Base-by-base conservation (phyloP, 1,140 invertebrate genomes). In the Microplitis demolitor region DNA sequence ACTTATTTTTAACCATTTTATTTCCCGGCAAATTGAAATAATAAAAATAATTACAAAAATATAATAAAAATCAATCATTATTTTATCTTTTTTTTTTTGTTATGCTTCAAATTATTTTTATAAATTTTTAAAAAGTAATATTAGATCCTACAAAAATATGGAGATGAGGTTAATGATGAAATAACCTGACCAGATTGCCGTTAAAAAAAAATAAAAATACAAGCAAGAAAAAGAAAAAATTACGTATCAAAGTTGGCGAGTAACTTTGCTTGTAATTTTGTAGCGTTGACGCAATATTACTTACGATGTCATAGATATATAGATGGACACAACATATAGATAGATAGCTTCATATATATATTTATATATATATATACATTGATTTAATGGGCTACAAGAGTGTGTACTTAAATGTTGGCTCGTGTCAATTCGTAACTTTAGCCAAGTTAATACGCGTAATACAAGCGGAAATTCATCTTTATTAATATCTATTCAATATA, bases 231-330 rank as follows among this genome's bases (percentile, higher is more conserved):
- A 45, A 45, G 11, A 45, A 45, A 35, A 63, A 63, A 35, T 37
- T 35, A 39, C 34, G 61, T 63, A 63, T 63, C 34, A 63, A 63
- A 63, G 61, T 63, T 63, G 61, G 61, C 61, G n/a, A 8, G n/a
- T 63, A 34, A 24, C 24, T 24, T 24, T 24, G n/a, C 34, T 39
- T 37, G 61, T 63, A 63, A 63, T 63, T 63, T 39, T 13, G 53
- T 56, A 60, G n/a, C 16, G 61, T 63, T 63, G 61, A 63, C 35
- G 61, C 35, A 63, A 63, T 34, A 61, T 45, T 45, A 45, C 39
- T 11, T 45, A 45, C 39, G 39, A 61, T 63, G 6, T 37, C 8
- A 45, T 35, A 63, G 61, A 35, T 35, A 63, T 35, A 63, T 34
- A 54, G 45, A 50, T 50, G 13, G 45, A 50, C 6, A 50, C 45